Evolutionary conservation across 2,113 vertebrate species (phyloP).

Genomic region (Choloepus hoffmanni): DNA sequence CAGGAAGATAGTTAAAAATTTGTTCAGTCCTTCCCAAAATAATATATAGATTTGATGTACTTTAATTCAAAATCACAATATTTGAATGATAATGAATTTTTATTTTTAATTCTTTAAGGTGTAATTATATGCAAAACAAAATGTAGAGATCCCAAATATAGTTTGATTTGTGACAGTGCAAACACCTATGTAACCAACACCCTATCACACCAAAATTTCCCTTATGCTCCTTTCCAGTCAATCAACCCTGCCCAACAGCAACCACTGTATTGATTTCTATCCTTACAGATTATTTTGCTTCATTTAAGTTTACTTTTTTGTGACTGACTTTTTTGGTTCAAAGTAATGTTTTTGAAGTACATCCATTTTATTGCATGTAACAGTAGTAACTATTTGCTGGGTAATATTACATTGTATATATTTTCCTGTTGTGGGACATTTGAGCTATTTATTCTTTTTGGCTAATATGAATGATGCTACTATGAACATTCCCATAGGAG

Average conservation of each 20-base stretch:
- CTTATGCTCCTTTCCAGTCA: not conserved
- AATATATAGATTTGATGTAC: not conserved
- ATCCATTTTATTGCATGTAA: not conserved
- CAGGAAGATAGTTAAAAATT: conserved; percentile 27
- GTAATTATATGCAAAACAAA: not conserved
- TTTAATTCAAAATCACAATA: conserved; percentile 36
- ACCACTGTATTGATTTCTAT: not conserved
- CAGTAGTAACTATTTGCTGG: not conserved
- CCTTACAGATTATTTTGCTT: not conserved
- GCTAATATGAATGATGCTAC: not conserved
- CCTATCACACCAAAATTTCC: not conserved
- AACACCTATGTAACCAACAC: not conserved
- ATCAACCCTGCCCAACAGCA: not conserved
- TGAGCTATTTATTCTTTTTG: conserved; percentile 4
- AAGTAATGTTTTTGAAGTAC: not conserved
- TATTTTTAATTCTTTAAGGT: not conserved
- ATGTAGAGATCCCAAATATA: not conserved
- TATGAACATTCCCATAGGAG: not conserved
- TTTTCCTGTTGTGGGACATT: not conserved
- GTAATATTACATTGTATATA: not conserved
- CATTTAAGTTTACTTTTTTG: not conserved
- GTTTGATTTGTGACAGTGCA: not conserved
- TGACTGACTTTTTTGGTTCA: not conserved
- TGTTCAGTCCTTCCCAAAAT: not conserved
- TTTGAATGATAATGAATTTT: not conserved